These are phyloP conservation scores for Selene dorsalis DNA, from an alignment of 2,797 vertebrate genomes.

Conservation along the genomic window DNA sequence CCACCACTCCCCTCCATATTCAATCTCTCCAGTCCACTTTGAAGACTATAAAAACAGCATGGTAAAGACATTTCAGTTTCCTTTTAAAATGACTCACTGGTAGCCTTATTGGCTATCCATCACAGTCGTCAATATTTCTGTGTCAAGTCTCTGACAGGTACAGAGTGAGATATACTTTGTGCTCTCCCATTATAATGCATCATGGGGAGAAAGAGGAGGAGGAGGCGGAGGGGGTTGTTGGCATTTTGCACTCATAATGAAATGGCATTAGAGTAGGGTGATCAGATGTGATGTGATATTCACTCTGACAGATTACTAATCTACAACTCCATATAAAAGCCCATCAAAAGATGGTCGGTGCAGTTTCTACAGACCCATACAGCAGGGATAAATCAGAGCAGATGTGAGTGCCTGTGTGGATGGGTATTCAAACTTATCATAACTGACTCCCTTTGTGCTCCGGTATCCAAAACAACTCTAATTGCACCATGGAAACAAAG, in stretches of 20 bases:
- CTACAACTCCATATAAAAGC: slow-evolving; percentile 58
- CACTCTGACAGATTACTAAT: slow-evolving; percentile 72
- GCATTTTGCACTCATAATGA: slow-evolving; percentile 69
- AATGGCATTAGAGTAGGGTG: slow-evolving; percentile 68
- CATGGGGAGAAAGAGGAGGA: neutral
- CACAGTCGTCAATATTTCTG: slow-evolving; percentile 65
- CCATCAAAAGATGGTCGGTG: slow-evolving; percentile 57
- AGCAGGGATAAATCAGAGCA: slow-evolving; percentile 51
- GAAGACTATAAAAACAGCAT: slow-evolving; percentile 61
- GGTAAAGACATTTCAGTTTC: slow-evolving; percentile 52
- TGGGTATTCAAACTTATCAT: slow-evolving; percentile 57
- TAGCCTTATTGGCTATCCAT: slow-evolving; percentile 66
- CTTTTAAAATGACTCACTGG: slow-evolving; percentile 68
- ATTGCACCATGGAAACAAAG: slow-evolving; percentile 73
- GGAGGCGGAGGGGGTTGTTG: neutral
- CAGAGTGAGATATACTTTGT: slow-evolving; percentile 61
- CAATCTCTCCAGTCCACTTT: slow-evolving; percentile 56
- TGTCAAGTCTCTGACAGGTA: slow-evolving; percentile 69
- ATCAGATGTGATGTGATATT: slow-evolving; percentile 73
- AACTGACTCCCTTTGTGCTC: slow-evolving; percentile 57
- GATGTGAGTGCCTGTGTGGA: slow-evolving; percentile 16
- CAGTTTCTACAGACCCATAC: slow-evolving; percentile 17
- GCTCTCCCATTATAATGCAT: slow-evolving; percentile 63
- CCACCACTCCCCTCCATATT: neutral
- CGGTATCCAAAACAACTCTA: slow-evolving; percentile 74